Percentiles rank a stretch among this genome's conserved stretches.
phyloP scores from a whole-genome alignment of 1,140 invertebrate species.

The Rhopalosiphum padi region DNA sequence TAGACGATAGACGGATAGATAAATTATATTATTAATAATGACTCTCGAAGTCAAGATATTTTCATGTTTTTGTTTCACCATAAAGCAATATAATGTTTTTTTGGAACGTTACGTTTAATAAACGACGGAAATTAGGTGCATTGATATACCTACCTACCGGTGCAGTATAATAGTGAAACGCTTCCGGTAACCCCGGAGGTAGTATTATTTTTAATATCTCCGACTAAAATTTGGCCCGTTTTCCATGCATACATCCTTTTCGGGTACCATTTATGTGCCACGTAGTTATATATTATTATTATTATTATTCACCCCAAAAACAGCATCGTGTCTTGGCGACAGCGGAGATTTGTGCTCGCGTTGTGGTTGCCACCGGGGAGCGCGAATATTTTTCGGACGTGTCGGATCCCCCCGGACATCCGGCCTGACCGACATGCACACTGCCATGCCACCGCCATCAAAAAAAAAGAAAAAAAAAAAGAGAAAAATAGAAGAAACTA shows the following conservation, averaged over 20 bases:
- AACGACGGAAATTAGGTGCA: background rate
- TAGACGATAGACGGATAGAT: background rate
- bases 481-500: slow-evolving; percentile 27
- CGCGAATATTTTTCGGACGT: slow-evolving; percentile 15
- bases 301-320: slow-evolving; percentile 1
- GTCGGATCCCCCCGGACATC: slow-evolving; percentile 23
- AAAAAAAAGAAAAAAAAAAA: background rate
- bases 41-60: background rate
- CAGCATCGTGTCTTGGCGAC: background rate
- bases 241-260: background rate
- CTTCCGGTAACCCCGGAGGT: background rate
- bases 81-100: background rate
- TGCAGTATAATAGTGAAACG: background rate
- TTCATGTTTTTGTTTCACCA: background rate
- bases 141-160: background rate
- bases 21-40: background rate
- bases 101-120: background rate
- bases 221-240: background rate
- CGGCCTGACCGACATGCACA: background rate
- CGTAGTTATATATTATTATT: background rate
- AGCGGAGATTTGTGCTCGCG: background rate
- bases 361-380: slow-evolving; percentile 9
- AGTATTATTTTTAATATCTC: background rate
- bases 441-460: too few relatives aligned
- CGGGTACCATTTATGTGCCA: background rate